Conservation (phyloP, 2,113 vertebrate species). For the Psammodynastes pulverulentus region DNA sequence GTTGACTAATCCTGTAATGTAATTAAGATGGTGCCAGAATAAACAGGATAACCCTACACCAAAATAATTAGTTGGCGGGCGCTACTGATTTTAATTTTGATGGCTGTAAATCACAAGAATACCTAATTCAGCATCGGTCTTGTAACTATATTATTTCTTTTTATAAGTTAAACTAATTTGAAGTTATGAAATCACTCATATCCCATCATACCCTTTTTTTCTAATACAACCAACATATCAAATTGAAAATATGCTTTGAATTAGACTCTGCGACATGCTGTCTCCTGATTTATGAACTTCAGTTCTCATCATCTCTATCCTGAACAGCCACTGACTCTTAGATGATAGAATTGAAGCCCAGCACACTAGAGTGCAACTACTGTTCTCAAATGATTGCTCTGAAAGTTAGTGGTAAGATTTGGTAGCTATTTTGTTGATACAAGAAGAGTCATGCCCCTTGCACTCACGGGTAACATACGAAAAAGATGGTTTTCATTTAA, state of each 20-base stretch:
- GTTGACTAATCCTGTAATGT: neutral
- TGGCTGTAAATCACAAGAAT: neutral
- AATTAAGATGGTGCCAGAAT: neutral
- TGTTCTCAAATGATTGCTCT: neutral
- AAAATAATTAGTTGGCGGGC: neutral
- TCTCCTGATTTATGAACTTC: neutral
- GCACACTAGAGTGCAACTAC: neutral
- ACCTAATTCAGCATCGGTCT: neutral
- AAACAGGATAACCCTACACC: neutral
- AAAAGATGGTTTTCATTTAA: neutral
- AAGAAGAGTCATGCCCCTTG: neutral
- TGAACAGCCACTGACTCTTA: neutral
- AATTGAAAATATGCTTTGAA: neutral
- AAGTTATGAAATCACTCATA: neutral
- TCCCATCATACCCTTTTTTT: neutral
- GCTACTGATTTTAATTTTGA: conserved; percentile 1
- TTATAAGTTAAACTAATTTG: neutral
- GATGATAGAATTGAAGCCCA: neutral
- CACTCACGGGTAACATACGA: neutral
- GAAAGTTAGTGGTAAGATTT: neutral
- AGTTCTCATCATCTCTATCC: neutral
- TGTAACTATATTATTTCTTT: neutral
- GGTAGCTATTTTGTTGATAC: neutral
- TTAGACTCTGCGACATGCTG: neutral
- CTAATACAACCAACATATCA: neutral